phyloP scores from a whole-genome alignment of 2,113 vertebrate genomes.

The Engraulis encrasicolus region DNA sequence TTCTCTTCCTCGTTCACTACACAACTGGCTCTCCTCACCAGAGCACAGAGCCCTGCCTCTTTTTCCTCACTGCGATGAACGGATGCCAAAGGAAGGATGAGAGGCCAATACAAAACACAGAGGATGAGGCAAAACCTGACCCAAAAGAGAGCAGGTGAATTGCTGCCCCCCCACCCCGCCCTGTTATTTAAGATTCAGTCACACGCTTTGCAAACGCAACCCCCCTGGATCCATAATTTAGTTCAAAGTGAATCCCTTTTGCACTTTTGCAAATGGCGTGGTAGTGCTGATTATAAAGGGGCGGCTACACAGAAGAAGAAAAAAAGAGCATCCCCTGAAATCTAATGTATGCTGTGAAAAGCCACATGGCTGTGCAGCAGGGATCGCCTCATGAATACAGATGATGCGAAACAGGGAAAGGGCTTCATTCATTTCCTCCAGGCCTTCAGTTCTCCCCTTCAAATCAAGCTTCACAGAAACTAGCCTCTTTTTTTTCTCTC shows the following conservation, averaged over 20 bases:
- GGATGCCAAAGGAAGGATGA: background rate
- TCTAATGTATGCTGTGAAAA: background rate
- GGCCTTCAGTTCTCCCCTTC: background rate
- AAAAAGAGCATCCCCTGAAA: background rate
- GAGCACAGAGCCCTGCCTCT: no score
- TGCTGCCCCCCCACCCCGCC: no score
- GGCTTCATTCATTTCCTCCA: background rate
- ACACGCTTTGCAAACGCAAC: background rate
- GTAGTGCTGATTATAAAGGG: background rate
- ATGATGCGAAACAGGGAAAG: background rate
- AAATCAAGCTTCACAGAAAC: background rate
- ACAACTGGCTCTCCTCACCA: no score
- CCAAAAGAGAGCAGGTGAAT: background rate
- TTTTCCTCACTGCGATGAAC: background rate
- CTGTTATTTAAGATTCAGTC: background rate
- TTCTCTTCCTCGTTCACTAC: no score
- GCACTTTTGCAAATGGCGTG: background rate
- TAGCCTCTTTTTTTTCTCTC: background rate
- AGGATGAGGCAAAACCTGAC: background rate
- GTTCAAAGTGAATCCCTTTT: background rate
- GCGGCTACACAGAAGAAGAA: no score
- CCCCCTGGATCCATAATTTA: background rate
- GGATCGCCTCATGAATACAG: conserved; percentile 12
- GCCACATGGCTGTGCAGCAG: background rate
- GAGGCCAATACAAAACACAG: background rate